phyloP scores from a whole-genome alignment of 2,113 vertebrate species.

The Ictalurus furcatus region DNA sequence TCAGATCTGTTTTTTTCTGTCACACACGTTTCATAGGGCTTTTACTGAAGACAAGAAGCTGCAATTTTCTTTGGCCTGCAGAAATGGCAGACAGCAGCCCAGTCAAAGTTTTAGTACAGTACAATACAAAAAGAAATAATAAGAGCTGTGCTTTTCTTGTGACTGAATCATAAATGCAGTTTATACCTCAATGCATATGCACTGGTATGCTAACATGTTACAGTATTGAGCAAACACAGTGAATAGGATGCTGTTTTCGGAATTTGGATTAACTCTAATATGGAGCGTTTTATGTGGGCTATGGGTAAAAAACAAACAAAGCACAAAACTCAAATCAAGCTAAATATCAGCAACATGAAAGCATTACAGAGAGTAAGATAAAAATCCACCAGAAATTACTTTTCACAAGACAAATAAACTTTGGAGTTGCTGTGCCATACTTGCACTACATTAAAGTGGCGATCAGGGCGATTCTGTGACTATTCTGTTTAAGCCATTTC shows the following conservation, averaged over 20 bases:
- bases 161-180: neutral
- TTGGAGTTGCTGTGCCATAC: neutral
- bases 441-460: neutral
- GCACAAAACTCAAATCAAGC: neutral
- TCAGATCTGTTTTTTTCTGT: neutral
- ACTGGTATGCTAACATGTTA: neutral
- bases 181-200: neutral
- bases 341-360: neutral
- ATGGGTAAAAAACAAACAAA: neutral
- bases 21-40: neutral
- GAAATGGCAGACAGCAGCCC: neutral
- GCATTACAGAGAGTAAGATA: neutral
- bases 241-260: neutral
- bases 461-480: neutral
- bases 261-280: neutral
- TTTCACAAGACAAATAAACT: neutral
- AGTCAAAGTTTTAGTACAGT: neutral
- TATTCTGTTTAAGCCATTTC: neutral
- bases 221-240: neutral
- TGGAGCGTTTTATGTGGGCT: neutral
- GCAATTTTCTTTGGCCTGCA: neutral
- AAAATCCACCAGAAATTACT: neutral
- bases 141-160: neutral
- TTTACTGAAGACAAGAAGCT: neutral
- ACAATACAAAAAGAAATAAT: neutral